Percentiles rank a stretch among this genome's conserved stretches.
Conservation (phyloP, 2,888 invertebrate genomes). For the Tipula vernalis region DNA sequence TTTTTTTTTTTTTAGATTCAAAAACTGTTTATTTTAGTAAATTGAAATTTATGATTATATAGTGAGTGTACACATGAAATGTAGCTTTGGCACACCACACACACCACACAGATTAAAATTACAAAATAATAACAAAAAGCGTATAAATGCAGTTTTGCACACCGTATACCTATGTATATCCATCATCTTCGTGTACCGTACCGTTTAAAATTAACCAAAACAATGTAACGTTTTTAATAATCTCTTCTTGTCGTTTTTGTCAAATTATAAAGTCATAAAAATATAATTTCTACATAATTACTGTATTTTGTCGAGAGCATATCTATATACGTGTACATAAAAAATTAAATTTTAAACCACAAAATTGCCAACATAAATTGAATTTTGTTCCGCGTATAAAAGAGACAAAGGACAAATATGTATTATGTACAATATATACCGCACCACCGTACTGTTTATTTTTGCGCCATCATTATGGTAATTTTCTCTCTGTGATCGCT, state of each 20-base stretch:
- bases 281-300: not conserved
- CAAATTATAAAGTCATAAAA: not conserved
- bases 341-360: not conserved
- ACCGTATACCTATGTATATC: not conserved
- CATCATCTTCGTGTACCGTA: not conserved
- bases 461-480: not conserved
- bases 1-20: not conserved
- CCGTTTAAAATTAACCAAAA: not conserved
- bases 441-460: not conserved
- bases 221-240: not conserved
- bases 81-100: not conserved
- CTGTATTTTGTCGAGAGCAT: not conserved
- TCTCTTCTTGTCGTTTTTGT: not conserved
- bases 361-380: not conserved
- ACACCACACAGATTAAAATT: not conserved
- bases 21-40: not conserved
- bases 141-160: not conserved
- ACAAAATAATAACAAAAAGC: not conserved
- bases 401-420: not conserved
- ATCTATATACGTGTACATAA: not conserved
- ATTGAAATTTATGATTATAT: not conserved
- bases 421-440: not conserved
- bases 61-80: not conserved
- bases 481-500: not conserved
- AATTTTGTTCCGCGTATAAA: not conserved